phyloP scores from a whole-genome alignment of 2,113 vertebrate species.

The Oophaga pumilio region DNA sequence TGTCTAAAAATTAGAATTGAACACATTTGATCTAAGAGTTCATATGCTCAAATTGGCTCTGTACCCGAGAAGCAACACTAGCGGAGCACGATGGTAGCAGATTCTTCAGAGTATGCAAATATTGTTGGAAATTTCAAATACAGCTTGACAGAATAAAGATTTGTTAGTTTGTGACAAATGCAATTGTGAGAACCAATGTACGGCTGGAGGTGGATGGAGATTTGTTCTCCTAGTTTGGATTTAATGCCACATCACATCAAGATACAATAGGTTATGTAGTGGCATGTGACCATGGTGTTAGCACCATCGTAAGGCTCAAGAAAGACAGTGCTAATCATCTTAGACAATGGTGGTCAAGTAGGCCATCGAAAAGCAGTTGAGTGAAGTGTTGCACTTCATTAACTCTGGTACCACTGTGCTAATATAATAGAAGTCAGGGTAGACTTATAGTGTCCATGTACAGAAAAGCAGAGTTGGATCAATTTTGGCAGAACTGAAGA shows the following conservation, averaged over 20 bases:
- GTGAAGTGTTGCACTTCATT: no score
- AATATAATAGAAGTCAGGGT: no score
- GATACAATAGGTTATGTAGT: background rate
- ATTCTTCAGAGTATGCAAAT: slow-evolving; percentile 38
- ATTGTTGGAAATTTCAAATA: background rate
- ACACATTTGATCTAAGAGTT: slow-evolving; percentile 63
- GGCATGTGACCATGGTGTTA: background rate
- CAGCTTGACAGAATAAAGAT: background rate
- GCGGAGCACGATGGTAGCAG: slow-evolving; percentile 15
- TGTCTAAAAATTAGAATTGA: slow-evolving; percentile 66
- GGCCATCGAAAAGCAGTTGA: no score
- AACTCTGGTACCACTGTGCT: no score
- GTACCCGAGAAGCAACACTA: slow-evolving; percentile 60
- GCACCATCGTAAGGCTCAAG: background rate
- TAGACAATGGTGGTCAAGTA: no score
- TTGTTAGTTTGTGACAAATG: background rate
- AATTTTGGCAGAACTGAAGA: no score
- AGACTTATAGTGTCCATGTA: no score
- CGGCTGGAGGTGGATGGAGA: background rate
- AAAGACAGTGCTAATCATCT: background rate
- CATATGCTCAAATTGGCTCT: slow-evolving; percentile 63
- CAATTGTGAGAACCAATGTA: background rate
- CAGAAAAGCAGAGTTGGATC: no score
- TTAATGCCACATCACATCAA: background rate
- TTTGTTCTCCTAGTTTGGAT: background rate